Conservation (phyloP, 2,113 vertebrate genomes). For the Mustelus asterias region DNA sequence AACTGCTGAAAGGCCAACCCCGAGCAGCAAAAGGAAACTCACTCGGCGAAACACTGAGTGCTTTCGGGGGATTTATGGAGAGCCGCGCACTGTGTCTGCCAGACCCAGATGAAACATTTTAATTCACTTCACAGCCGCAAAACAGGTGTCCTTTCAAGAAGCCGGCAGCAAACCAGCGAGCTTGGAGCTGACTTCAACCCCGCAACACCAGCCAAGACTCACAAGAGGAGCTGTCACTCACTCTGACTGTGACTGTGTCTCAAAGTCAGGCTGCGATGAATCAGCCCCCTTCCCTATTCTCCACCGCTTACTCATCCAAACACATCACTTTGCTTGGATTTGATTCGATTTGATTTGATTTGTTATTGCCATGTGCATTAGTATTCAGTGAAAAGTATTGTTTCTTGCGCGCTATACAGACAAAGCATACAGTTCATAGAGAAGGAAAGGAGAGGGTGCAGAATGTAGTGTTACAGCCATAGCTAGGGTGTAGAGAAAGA, state of each 20-base stretch:
- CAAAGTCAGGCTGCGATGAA: too few relatives aligned
- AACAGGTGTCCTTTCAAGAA: not conserved
- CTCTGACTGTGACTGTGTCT: too few relatives aligned
- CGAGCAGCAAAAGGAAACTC: not conserved
- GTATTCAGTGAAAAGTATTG: too few relatives aligned
- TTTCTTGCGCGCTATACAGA: too few relatives aligned
- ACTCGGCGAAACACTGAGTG: not conserved
- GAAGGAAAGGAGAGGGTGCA: too few relatives aligned
- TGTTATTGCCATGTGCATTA: too few relatives aligned
- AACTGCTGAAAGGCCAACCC: not conserved
- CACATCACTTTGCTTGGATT: not conserved
- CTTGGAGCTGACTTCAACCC: not conserved
- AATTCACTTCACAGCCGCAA: not conserved
- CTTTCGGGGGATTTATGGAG: not conserved
- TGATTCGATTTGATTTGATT: too few relatives aligned
- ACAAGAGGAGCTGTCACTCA: not conserved
- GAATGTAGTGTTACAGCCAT: too few relatives aligned
- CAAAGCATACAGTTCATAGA: too few relatives aligned
- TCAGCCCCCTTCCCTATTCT: too few relatives aligned
- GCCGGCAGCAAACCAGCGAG: not conserved
- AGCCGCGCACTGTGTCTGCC: not conserved
- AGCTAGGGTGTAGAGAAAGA: too few relatives aligned
- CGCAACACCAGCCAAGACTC: not conserved
- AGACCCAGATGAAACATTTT: not conserved
- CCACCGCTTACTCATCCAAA: not conserved